Evolutionary conservation across 2,113 vertebrate species (phyloP).

Genomic region (Sylvietta virens): DNA sequence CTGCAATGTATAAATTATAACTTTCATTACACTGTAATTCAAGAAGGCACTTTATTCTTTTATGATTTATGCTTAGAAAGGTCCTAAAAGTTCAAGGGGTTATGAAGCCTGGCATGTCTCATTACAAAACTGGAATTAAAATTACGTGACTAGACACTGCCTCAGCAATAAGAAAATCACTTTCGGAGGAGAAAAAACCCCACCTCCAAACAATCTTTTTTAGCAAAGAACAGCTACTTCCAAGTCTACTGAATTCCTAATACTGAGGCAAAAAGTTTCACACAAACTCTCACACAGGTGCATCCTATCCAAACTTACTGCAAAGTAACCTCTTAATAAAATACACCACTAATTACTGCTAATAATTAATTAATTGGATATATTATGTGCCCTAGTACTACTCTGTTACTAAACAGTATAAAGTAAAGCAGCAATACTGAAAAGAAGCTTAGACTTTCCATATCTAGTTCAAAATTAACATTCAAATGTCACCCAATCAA

Average conservation of each 20-base stretch:
- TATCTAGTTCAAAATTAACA: background rate
- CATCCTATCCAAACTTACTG: background rate
- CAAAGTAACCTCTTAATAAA: background rate
- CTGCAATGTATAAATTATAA: background rate
- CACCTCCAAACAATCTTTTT: background rate
- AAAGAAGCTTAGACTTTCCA: background rate
- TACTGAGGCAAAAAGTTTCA: background rate
- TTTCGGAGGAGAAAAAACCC: background rate
- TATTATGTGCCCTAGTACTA: background rate
- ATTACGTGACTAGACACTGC: background rate
- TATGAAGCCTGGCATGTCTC: background rate
- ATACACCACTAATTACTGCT: background rate
- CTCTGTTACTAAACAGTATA: background rate
- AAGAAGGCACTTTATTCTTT: background rate
- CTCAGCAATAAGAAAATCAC: background rate
- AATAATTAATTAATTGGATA: background rate
- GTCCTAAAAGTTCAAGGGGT: background rate
- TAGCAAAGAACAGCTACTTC: background rate
- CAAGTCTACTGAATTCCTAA: background rate
- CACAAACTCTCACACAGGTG: background rate
- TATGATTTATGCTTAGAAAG: background rate
- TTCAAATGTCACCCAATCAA: background rate
- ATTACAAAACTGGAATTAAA: background rate
- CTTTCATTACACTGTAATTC: background rate
- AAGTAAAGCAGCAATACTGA: background rate